Conservation (phyloP, 2,888 invertebrate genomes). For the Nipponacmea schrenckii region DNA sequence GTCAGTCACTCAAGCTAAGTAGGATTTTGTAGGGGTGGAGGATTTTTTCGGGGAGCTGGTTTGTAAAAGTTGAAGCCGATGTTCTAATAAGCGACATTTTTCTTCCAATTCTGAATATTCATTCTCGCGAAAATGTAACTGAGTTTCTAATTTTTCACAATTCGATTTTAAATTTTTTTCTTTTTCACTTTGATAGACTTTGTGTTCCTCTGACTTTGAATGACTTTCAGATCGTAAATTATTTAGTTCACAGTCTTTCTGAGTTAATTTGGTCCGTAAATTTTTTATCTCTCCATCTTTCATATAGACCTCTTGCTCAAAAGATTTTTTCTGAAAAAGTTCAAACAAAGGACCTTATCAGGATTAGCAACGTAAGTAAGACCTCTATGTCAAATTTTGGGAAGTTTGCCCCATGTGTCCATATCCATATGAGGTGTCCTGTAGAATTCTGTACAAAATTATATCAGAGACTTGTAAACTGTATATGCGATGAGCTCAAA, state of each 20-base stretch:
- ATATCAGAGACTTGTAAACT: too few relatives aligned
- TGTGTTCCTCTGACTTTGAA: conserved; percentile 35
- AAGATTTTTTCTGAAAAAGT: conserved; percentile 35
- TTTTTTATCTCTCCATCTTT: conserved; percentile 50
- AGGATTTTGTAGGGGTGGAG: not conserved
- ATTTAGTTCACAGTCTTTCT: conserved; percentile 43
- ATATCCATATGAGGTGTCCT: too few relatives aligned
- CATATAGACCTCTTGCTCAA: conserved; percentile 42
- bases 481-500: too few relatives aligned
- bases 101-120: conserved; percentile 37
- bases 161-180: conserved; percentile 42
- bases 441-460: too few relatives aligned
- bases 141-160: conserved; percentile 39
- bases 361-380: not conserved
- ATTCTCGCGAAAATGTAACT: conserved; percentile 49
- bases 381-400: too few relatives aligned
- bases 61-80: conserved; percentile 11
- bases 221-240: conserved; percentile 40
- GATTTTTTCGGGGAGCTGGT: not conserved
- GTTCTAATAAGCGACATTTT: conserved; percentile 38
- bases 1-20: conserved; percentile 2
- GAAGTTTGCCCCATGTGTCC: too few relatives aligned
- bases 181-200: conserved; percentile 39
- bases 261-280: conserved; percentile 40
- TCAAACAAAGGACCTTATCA: not conserved